Evolutionary conservation across 2,113 vertebrate genomes (phyloP).

Genomic region (Etia nguti): DNA sequence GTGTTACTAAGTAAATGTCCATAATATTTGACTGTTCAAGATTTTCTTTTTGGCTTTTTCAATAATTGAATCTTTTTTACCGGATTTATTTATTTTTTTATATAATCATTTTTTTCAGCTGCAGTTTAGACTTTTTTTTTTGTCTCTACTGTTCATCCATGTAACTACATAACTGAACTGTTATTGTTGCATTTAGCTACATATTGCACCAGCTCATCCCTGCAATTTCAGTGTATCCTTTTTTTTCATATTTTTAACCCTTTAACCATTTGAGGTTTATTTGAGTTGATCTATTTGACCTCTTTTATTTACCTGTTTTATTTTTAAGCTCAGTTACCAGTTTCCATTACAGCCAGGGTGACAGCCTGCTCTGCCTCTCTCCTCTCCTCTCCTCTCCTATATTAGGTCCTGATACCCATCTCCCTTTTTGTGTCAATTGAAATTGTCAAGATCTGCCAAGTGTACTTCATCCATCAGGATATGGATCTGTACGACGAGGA

Average conservation of each 20-base stretch:
- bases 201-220: background rate
- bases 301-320: background rate
- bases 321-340: background rate
- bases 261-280: background rate
- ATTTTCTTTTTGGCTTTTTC: background rate
- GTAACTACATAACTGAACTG: background rate
- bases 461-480: conserved; percentile 97
- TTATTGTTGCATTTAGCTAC: background rate
- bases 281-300: background rate
- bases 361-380: background rate
- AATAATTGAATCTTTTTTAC: background rate
- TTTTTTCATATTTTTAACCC: background rate
- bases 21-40: background rate
- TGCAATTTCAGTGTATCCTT: background rate
- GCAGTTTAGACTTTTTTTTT: background rate
- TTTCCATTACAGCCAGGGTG: background rate
- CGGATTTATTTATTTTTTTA: background rate
- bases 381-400: background rate
- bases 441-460: conserved; percentile 97
- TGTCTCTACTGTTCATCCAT: background rate
- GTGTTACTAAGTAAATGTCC: background rate
- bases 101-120: background rate
- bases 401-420: conserved; percentile 97
- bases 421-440: conserved; percentile 98
- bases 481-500: conserved; percentile 93